These are phyloP conservation scores for Thripadectes ignobilis DNA, from an alignment of 2,797 vertebrate genomes.

Conservation along the genomic window DNA sequence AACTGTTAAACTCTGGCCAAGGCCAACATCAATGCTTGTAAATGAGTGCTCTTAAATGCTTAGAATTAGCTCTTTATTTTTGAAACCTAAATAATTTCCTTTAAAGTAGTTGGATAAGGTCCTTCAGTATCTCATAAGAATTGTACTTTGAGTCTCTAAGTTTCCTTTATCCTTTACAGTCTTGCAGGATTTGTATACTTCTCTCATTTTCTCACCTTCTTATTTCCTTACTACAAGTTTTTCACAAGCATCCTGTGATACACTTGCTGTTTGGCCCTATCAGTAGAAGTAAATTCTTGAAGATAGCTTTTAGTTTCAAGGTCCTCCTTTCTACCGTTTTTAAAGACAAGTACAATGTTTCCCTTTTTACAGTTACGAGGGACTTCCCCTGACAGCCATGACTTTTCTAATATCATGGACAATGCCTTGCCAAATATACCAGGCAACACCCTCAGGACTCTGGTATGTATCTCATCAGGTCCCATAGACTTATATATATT, in stretches of 20 bases:
- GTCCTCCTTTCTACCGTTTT: too few relatives aligned
- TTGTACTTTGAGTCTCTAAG: not conserved
- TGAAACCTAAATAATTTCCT: not conserved
- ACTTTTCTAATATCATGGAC: too few relatives aligned
- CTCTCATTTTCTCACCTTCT: not conserved
- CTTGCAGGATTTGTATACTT: not conserved
- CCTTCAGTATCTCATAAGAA: not conserved
- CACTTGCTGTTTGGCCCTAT: not conserved
- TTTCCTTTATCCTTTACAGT: not conserved
- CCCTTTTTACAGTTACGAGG: too few relatives aligned
- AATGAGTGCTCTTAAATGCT: not conserved
- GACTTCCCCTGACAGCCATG: too few relatives aligned
- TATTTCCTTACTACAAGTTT: not conserved
- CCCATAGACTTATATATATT: too few relatives aligned
- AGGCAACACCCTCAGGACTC: too few relatives aligned
- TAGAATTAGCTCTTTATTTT: not conserved
- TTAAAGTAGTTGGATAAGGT: not conserved
- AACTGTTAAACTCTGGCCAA: not conserved
- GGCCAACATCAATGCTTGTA: not conserved
- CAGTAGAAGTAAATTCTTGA: not conserved
- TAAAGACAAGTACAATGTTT: too few relatives aligned
- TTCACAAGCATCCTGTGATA: not conserved
- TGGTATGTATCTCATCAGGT: too few relatives aligned
- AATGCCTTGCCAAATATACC: too few relatives aligned
- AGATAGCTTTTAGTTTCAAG: not conserved